Evolutionary conservation across 2,888 invertebrate species (phyloP).

Genomic region (Cephus pygmeus): DNA sequence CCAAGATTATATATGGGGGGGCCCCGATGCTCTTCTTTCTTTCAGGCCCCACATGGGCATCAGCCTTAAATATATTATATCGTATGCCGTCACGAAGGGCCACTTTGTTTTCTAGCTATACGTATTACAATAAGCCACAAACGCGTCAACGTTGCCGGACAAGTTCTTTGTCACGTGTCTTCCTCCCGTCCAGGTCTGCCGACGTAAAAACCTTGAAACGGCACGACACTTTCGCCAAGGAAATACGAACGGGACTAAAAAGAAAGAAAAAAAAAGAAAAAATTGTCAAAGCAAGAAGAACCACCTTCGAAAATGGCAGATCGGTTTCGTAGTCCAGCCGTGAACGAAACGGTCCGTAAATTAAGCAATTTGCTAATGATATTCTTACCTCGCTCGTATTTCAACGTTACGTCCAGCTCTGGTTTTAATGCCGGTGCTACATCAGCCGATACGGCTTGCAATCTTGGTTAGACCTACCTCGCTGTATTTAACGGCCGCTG

Average conservation of each 20-base stretch:
- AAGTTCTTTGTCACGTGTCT: background rate
- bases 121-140: background rate
- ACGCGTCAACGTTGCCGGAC: background rate
- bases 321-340: background rate
- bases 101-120: constrained; percentile 44
- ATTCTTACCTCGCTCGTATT: constrained; percentile 63
- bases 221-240: background rate
- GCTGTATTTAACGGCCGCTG: constrained; percentile 50
- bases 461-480: constrained; percentile 47
- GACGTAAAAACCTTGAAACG: background rate
- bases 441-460: constrained; percentile 49
- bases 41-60: constrained; percentile 44
- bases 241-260: background rate
- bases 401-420: constrained; percentile 53
- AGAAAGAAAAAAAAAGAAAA: background rate
- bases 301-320: background rate
- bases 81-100: constrained; percentile 45
- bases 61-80: constrained; percentile 47
- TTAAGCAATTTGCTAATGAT: constrained; percentile 66
- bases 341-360: constrained; percentile 51
- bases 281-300: background rate
- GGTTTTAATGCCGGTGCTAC: constrained; percentile 57
- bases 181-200: background rate
- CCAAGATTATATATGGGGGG: constrained; percentile 55
- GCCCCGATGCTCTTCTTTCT: constrained; percentile 46